Evolutionary conservation across 1,140 invertebrate species (phyloP), one percentile per base, ranked within the genome.

Genomic region (Drosophila carrolli): DNA sequence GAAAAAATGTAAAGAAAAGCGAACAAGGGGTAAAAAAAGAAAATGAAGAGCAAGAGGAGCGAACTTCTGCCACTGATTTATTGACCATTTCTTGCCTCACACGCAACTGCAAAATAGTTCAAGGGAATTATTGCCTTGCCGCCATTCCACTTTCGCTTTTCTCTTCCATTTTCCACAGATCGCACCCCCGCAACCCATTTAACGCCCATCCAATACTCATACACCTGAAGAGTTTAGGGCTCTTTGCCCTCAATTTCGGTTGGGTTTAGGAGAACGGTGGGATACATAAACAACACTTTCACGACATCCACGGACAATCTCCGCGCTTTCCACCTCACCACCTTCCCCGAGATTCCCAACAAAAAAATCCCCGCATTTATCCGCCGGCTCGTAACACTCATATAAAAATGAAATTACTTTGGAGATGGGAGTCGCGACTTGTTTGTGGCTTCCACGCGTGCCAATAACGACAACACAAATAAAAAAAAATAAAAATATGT

Each of bases 231-330:
- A 68, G 43, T 43, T 53, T 80, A 58, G 50, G 29, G 51, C 40
- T 37, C 37, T 55, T 32, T 77, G 54, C 41, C 16, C 44, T 43
- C 27, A 35, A 58, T 43, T 53, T 54, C 5, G 38, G 16, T 54
- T 35, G 35, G 27, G 35, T 43, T 68, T 53, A 27, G 19, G 19
- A 7, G 14, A 32, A 37, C 11, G 46, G 44, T 47, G 62, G 58
- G 74, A 27, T 27, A 37, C 77, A 83, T 78, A 83, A 83, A 83
- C 75, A 83, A 78, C 75, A 83, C 70, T 81, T 81, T 83, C 75
- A 78, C 67, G 78, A 63, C 59, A 55, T 70, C 62, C 67, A 65
- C 46, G 67, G 67, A 56, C 67, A 71, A 56, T 63, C 50, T 63
- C 38, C 40, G 23, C 35, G 29, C 41, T 44, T 58, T 19, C 41